Evolutionary conservation across 2,797 vertebrate species (phyloP), one percentile per base, ranked within the genome.

Genomic region (Typhlichthys subterraneus): DNA sequence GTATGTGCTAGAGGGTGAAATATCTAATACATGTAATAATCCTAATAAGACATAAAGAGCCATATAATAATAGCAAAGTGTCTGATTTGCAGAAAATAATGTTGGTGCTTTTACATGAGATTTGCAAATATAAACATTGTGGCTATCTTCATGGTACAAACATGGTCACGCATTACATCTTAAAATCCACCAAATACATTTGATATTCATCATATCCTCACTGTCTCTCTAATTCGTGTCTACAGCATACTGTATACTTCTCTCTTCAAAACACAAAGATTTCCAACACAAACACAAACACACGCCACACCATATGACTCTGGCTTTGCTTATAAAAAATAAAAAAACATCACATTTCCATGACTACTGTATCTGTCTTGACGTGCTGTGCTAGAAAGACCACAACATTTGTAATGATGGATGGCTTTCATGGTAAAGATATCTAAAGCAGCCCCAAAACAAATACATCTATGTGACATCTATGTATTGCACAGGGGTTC

Each of bases 381-480:
- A 83, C 75, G 86, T 57, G 70, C 73, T 69, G 75, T 71, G 51
- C 63, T 45, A 61, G 58, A 29, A 54, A 78, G 72, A 84, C 75
- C 70, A 61, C 77, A 83, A 79, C 83, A 81, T 79, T 64, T 78
- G 80, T 71, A 83, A 73, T 76, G 85, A 89, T 77, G 76, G 83
- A 89, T 81, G 74, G 67, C 77, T 75, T 82, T 89, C 81, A 84
- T 73, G 78, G 79, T 75, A 80, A 79, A 82, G 65, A 83, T 80
- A 82, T 83, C 64, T 75, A 76, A 42, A 77, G 73, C 17, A 82
- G 80, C 72, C 75, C 73, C 63, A 76, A 73, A 86, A 84, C 70
- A 86, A 84, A 83, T 63, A 77, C 74, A 86, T 42, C 38, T 42
- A 79, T 82, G 82, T 82, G 86, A 89, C 83, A 87, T 86, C 61